phyloP scores from a whole-genome alignment of 2,888 invertebrate species.

The Erebia epiphron region DNA sequence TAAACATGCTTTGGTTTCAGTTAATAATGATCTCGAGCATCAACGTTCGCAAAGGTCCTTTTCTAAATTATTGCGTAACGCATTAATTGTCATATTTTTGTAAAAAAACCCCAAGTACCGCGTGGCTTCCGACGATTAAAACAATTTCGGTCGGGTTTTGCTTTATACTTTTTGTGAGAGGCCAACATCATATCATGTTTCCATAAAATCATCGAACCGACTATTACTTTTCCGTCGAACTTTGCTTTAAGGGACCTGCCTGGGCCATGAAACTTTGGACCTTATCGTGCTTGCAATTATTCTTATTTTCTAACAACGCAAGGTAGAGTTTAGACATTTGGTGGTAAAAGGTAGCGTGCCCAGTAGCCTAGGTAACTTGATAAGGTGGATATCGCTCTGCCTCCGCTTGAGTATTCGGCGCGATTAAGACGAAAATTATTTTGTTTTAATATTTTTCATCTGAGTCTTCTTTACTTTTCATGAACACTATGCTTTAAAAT shows the following conservation, averaged over 20 bases:
- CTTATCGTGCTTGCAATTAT: slow-evolving; percentile 18
- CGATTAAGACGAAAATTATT: slow-evolving; percentile 76
- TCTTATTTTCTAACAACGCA: slow-evolving; percentile 25
- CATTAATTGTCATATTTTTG: slow-evolving; percentile 35
- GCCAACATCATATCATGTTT: slow-evolving; percentile 80
- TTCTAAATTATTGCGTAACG: slow-evolving; percentile 12
- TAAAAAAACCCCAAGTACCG: slow-evolving; percentile 48
- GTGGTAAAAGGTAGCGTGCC: slow-evolving; percentile 56
- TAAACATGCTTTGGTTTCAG: no score
- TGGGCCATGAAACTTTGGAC: slow-evolving; percentile 36
- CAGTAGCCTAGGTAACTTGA: slow-evolving; percentile 83
- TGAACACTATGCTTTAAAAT: neutral
- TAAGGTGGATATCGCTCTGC: slow-evolving; percentile 79
- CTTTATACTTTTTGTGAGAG: slow-evolving; percentile 78
- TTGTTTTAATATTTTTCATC: slow-evolving; percentile 67
- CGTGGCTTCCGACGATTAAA: slow-evolving; percentile 79
- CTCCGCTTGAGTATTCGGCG: slow-evolving; percentile 77
- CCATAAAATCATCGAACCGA: slow-evolving; percentile 82
- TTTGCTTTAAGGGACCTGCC: slow-evolving; percentile 58
- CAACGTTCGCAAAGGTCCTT: neutral
- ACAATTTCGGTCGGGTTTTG: slow-evolving; percentile 77
- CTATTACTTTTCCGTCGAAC: slow-evolving; percentile 66
- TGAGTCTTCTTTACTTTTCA: slow-evolving; percentile 27
- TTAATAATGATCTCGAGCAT: neutral
- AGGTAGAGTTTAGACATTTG: slow-evolving; percentile 49